phyloP scores from a whole-genome alignment of 2,113 vertebrate species.

The Rhea pennata region DNA sequence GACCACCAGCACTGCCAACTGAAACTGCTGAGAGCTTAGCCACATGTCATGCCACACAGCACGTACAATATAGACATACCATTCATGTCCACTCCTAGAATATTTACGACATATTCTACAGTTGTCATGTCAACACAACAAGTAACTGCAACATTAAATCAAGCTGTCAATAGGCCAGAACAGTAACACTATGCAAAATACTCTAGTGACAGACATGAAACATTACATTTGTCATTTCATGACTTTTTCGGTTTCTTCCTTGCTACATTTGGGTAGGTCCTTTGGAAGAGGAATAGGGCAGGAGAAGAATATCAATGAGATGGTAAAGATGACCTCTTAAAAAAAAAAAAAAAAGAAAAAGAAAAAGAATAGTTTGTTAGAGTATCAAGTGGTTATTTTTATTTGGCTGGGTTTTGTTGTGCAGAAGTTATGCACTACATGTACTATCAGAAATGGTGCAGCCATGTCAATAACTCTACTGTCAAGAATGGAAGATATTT shows the following conservation, averaged over 20 bases:
- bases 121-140: constrained; percentile 79
- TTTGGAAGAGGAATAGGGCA: neutral
- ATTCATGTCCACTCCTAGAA: constrained; percentile 74
- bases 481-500: neutral
- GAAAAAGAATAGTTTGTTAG: too few species aligned
- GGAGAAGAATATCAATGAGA: constrained; percentile 65
- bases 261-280: neutral
- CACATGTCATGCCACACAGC: constrained; percentile 75
- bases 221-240: constrained; percentile 67
- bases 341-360: neutral
- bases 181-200: constrained; percentile 55
- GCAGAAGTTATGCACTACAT: neutral
- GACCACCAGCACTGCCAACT: constrained; percentile 48
- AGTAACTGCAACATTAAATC: constrained; percentile 72
- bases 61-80: constrained; percentile 76
- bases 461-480: neutral
- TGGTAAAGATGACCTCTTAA: neutral
- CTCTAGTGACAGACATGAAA: constrained; percentile 64
- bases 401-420: neutral
- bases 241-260: neutral
- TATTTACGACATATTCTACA: constrained; percentile 78
- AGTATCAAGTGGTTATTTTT: neutral
- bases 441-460: neutral
- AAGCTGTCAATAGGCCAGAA: constrained; percentile 71
- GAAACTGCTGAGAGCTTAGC: constrained; percentile 60